These are phyloP conservation scores for Chloromyia formosa DNA, from an alignment of 2,888 invertebrate species.

Conservation along the genomic window DNA sequence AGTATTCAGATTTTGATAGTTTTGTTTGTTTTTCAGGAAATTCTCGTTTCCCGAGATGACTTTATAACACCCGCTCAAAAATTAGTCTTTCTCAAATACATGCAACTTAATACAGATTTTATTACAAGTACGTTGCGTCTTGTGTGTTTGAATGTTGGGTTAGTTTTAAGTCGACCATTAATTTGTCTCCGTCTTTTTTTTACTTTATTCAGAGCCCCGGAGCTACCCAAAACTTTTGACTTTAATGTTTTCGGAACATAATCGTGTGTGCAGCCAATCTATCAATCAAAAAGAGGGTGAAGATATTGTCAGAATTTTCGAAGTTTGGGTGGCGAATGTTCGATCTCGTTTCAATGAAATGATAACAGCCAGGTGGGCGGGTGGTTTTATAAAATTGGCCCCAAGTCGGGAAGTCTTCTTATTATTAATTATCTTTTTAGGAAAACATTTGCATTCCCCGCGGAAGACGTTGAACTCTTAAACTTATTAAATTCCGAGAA, in stretches of 20 bases:
- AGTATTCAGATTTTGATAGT: no score
- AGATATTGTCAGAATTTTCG: constrained; percentile 43
- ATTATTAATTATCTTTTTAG: constrained; percentile 3
- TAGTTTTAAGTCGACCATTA: no score
- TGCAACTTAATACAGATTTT: constrained; percentile 45
- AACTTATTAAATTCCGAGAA: constrained; percentile 46
- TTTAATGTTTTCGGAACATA: constrained; percentile 36
- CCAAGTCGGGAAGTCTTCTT: no score
- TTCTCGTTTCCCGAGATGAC: constrained; percentile 7
- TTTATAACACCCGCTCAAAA: constrained; percentile 44
- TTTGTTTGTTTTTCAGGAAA: constrained; percentile 1
- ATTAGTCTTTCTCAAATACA: constrained; percentile 45
- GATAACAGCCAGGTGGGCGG: constrained; percentile 20
- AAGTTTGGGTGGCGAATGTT: constrained; percentile 40
- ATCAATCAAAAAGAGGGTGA: no score
- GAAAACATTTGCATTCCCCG: constrained; percentile 31
- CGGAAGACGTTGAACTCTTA: constrained; percentile 47
- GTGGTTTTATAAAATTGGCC: not conserved
- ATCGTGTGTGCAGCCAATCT: constrained; percentile 30
- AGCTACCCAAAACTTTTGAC: constrained; percentile 44
- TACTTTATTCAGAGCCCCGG: constrained; percentile 39
- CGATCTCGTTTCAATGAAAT: constrained; percentile 38
- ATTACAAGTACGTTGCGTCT: constrained; percentile 36
- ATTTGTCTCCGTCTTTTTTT: no score
- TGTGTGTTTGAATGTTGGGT: no score